Evolutionary conservation across 2,888 invertebrate species (phyloP).

Genomic region (Gastracanthus pulcherrimus): DNA sequence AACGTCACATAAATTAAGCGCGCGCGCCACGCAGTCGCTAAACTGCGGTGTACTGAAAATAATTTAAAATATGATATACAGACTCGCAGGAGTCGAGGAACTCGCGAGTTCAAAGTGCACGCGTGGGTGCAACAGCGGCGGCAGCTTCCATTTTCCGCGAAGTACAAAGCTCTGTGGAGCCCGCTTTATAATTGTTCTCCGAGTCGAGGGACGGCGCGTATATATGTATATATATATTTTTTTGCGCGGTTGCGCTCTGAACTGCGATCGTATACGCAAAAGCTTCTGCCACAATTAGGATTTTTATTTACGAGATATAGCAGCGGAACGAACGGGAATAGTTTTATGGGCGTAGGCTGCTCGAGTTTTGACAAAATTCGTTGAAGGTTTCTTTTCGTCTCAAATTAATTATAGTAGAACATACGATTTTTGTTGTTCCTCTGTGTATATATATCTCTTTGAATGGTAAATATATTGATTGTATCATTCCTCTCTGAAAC

Average conservation of each 20-base stretch:
- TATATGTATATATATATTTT: too few species aligned
- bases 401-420: too few species aligned
- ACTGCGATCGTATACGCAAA: not conserved
- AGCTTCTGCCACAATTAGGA: conserved; percentile 8
- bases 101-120: conserved; percentile 63
- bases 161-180: not conserved
- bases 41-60: conserved; percentile 43
- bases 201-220: not conserved
- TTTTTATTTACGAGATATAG: too few species aligned
- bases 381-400: too few species aligned
- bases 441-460: too few species aligned
- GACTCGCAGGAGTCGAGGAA: conserved; percentile 17
- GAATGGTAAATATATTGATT: too few species aligned
- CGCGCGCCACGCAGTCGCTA: not conserved
- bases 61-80: conserved; percentile 57
- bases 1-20: conserved; percentile 73
- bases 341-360: too few species aligned
- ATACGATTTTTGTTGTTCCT: too few species aligned
- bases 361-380: too few species aligned
- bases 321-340: too few species aligned
- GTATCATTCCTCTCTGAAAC: too few species aligned
- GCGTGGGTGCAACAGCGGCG: conserved; percentile 65
- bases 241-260: conserved; percentile 18
- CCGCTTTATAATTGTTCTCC: conserved; percentile 45
- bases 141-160: conserved; percentile 72